Evolutionary conservation across 2,797 vertebrate genomes (phyloP).

Genomic region (Hemibagrus guttatus): DNA sequence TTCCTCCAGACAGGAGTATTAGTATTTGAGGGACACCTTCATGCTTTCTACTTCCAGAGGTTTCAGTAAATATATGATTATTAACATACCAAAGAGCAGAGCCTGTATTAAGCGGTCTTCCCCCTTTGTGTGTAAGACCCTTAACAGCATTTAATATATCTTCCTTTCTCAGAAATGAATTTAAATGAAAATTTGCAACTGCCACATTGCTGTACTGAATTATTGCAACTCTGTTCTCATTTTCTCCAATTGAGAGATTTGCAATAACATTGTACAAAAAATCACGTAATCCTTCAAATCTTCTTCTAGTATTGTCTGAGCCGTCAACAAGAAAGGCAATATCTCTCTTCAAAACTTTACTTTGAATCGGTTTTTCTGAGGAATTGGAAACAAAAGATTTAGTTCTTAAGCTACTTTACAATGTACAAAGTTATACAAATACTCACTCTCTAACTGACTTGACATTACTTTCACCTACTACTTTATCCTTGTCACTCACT

Average conservation of each 20-base stretch:
- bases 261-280: constrained; percentile 64
- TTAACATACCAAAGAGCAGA: constrained; percentile 62
- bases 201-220: constrained; percentile 68
- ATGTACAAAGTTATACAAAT: not conserved
- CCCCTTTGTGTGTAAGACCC: constrained; percentile 65
- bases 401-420: not conserved
- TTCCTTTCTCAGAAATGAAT: constrained; percentile 66
- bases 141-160: constrained; percentile 63
- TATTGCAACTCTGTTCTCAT: constrained; percentile 65
- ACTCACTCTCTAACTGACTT: not conserved
- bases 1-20: constrained; percentile 60
- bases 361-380: constrained; percentile 47
- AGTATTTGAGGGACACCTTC: constrained; percentile 62
- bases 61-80: constrained; percentile 61
- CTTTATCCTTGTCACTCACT: not conserved
- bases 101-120: constrained; percentile 64
- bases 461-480: not conserved
- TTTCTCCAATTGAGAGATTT: constrained; percentile 60
- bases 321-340: constrained; percentile 71
- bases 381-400: constrained; percentile 19
- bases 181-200: constrained; percentile 66
- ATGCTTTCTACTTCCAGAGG: constrained; percentile 63
- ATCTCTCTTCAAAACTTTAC: constrained; percentile 58
- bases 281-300: constrained; percentile 63
- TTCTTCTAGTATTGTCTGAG: constrained; percentile 65